These are phyloP conservation scores for Wasmannia auropunctata DNA, from an alignment of 1,140 invertebrate species.

Conservation along the genomic window DNA sequence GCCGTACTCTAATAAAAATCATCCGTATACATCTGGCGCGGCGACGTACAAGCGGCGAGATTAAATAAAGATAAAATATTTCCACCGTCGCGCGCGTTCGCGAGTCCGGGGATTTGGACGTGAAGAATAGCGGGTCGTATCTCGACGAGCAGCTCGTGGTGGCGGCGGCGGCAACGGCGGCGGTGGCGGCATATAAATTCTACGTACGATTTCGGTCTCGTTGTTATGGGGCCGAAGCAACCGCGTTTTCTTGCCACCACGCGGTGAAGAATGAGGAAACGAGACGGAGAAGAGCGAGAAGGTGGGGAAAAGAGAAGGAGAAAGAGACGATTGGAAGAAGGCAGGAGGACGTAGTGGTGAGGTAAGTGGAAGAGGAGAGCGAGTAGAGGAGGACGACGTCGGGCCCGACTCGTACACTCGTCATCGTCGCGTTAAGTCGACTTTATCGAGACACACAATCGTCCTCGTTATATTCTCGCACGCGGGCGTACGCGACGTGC, in stretches of 20 bases:
- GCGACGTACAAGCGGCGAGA: conserved; percentile 19
- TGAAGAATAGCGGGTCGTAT: conserved; percentile 47
- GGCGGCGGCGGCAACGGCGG: neutral
- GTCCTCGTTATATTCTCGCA: conserved; percentile 62
- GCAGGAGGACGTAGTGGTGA: neutral
- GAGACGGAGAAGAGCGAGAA: neutral
- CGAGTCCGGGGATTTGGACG: conserved; percentile 50
- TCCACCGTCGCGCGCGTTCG: conserved; percentile 35
- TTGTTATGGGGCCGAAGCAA: conserved; percentile 51
- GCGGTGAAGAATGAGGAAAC: conserved; percentile 12
- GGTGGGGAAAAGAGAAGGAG: neutral
- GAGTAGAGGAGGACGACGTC: neutral
- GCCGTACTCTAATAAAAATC: conserved; percentile 43
- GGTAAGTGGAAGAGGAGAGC: neutral
- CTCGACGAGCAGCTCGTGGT: conserved; percentile 24
- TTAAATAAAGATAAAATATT: conserved; percentile 63
- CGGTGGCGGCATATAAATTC: conserved; percentile 45
- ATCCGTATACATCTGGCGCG: conserved; percentile 20
- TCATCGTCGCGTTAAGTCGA: conserved; percentile 60
- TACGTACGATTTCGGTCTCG: conserved; percentile 46
- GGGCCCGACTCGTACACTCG: conserved; percentile 35
- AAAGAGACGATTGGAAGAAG: neutral
- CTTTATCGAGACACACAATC: conserved; percentile 65
- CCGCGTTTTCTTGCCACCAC: conserved; percentile 30
- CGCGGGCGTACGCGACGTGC: neutral